phyloP scores from a whole-genome alignment of 2,797 vertebrate species.

The Catharus ustulatus region DNA sequence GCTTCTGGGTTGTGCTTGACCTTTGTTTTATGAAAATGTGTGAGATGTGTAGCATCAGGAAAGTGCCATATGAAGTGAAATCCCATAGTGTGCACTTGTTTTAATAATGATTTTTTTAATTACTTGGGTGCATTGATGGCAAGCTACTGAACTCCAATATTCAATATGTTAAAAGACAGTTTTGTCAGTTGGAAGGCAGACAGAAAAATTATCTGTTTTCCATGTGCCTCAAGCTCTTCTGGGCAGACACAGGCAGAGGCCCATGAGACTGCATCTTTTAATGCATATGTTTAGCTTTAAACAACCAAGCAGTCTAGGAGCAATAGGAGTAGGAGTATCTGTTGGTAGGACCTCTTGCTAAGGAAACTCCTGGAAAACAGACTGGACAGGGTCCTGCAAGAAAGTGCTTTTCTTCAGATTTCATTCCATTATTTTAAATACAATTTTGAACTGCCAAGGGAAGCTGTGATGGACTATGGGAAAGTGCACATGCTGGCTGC shows the following conservation, averaged over 20 bases:
- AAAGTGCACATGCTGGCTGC: accelerated
- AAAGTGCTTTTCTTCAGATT: background rate
- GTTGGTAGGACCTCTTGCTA: background rate
- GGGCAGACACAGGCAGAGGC: background rate
- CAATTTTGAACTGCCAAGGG: background rate
- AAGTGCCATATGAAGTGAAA: slow-evolving; percentile 25
- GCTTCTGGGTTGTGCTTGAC: background rate
- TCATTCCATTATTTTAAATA: background rate
- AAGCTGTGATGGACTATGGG: background rate
- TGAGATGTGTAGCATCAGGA: slow-evolving; percentile 13
- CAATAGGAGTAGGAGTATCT: background rate
- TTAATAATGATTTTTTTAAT: slow-evolving; percentile 67
- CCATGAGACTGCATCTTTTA: background rate
- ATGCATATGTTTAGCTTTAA: background rate
- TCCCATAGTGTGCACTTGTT: slow-evolving; percentile 26
- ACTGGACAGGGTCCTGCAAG: background rate
- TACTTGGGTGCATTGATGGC: slow-evolving; percentile 63
- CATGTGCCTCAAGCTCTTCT: slow-evolving; percentile 15
- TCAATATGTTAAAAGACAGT: slow-evolving; percentile 62
- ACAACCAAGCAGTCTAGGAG: background rate
- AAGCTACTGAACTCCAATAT: slow-evolving; percentile 54
- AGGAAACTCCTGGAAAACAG: background rate
- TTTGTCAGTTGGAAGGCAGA: slow-evolving; percentile 55
- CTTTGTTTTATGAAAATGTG: slow-evolving; percentile 29
- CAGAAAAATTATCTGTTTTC: slow-evolving; percentile 51